Evolutionary conservation across 2,888 invertebrate species (phyloP), one percentile per base, ranked within the genome.

Genomic region (Drosophila parthenogenetica): DNA sequence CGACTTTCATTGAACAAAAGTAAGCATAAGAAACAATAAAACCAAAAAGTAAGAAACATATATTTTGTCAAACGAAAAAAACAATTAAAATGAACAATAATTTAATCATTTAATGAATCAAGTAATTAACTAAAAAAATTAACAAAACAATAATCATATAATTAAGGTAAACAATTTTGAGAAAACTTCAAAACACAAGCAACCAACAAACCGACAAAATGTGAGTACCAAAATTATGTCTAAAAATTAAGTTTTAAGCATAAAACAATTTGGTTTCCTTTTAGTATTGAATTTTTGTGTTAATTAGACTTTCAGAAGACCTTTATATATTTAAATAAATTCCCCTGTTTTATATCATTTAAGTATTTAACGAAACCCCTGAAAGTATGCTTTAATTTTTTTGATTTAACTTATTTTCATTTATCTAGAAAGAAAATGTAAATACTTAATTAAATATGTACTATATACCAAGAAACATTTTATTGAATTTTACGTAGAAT

Each of bases 201-300:
- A n/a, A 49, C 16, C n/a, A 19, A 11, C 11, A 51, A 51, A 39
- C 17, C 43, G 48, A 19, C 49, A 63, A 70, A 49, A 72, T 72
- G 74, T 72, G 48, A 72, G 74, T 72, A 69, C 14, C 3, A 10
- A 42, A 14, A 29, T 8, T 8, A 29, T 29, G 2, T 8, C 8
- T 29, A 5, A 1, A 8, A 8, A 29, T 8, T 8, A 1, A 8
- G 1, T 2, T 8, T 13, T 51, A 11, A 11, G 16, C 0, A 13
- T 13, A 13, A 5, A 17, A n/a, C 8, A 29, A n/a, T 10, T 32
- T 17, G 25, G 2, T 29, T 29, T 29, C 8, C 8, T 10, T n/a
- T 17, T 17, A 0, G 3, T 10, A 14, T 5, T 11, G 3, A 11
- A 5, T n/a, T 32, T 40, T 2, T 8, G 10, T 29, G n/a, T 3